Evolutionary conservation across 2,113 vertebrate species (phyloP).

Genomic region (Proterorhinus semilunaris): DNA sequence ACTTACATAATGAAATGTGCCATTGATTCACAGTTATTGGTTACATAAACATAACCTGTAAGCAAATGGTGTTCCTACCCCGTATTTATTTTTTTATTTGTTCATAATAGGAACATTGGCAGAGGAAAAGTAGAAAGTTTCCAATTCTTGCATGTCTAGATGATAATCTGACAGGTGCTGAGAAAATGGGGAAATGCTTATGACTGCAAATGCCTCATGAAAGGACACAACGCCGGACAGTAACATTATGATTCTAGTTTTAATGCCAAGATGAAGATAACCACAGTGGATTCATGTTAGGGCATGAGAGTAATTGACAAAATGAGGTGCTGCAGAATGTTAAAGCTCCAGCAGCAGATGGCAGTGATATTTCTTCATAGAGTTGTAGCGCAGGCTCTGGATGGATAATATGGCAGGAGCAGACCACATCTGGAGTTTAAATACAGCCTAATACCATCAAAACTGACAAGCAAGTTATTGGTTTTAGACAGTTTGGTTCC

Average conservation of each 20-base stretch:
- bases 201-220: constrained; percentile 9
- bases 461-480: no score
- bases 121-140: constrained; percentile 19
- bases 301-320: background rate
- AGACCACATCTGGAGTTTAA: background rate
- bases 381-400: constrained; percentile 15
- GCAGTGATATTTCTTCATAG: constrained; percentile 42
- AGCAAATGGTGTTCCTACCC: background rate
- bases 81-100: background rate
- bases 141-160: background rate
- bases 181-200: constrained; percentile 15
- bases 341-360: constrained; percentile 35
- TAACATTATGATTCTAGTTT: background rate
- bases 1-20: constrained; percentile 1
- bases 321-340: constrained; percentile 3
- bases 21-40: background rate
- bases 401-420: constrained; percentile 1
- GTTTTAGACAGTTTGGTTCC: no score
- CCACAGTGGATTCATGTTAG: background rate
- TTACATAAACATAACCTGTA: background rate
- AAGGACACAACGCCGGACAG: background rate
- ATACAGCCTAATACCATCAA: background rate
- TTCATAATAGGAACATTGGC: constrained; percentile 4
- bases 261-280: background rate
- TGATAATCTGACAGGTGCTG: constrained; percentile 33